Percentiles rank a stretch among this genome's conserved stretches.
Conservation (phyloP, 2,797 vertebrate genomes). For the Dipus sagitta region DNA sequence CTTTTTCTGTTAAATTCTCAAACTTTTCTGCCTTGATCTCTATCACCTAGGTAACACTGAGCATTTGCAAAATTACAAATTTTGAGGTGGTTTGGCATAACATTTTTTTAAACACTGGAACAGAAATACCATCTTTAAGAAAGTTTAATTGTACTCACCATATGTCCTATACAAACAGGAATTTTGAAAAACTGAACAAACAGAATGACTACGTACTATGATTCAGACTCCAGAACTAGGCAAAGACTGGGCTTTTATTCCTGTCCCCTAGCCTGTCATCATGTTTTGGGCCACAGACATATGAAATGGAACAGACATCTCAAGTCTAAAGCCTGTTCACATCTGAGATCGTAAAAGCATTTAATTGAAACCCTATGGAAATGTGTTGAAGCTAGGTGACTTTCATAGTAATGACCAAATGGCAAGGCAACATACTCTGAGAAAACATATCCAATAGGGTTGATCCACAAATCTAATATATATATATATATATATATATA, state of each 20-base stretch:
- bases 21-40: not conserved
- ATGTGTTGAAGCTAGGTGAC: not conserved
- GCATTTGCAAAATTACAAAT: not conserved
- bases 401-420: slow-evolving; percentile 34
- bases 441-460: slow-evolving; percentile 27
- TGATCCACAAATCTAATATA: not conserved
- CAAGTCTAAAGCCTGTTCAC: slow-evolving; percentile 33
- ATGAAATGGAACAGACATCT: slow-evolving; percentile 11
- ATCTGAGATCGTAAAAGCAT: not conserved
- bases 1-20: not conserved
- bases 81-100: not conserved
- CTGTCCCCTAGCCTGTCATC: not conserved
- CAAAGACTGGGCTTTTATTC: not conserved
- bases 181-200: slow-evolving; percentile 57
- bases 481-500: too few species aligned
- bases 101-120: not conserved
- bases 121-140: not conserved
- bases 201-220: not conserved
- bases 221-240: not conserved
- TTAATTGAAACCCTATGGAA: slow-evolving; percentile 36
- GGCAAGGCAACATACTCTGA: slow-evolving; percentile 39
- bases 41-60: not conserved
- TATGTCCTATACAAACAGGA: slow-evolving; percentile 24
- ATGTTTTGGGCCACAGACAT: not conserved
- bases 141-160: not conserved